Percentiles rank a stretch among this genome's conserved stretches.
Conservation (phyloP, 2,888 invertebrate species). For the Aphodius granarius region DNA sequence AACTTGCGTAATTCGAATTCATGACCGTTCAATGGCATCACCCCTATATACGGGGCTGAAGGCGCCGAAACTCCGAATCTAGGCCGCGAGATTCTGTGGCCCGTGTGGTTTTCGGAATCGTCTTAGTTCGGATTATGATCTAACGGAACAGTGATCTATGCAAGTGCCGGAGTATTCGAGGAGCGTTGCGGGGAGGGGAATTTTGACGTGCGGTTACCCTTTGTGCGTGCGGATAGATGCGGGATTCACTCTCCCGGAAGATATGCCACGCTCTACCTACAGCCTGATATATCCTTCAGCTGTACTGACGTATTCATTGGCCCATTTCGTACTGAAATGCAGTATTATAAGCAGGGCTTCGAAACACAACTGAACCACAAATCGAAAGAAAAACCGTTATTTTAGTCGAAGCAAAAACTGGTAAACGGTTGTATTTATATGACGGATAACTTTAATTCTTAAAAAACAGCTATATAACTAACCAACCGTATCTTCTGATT, state of each 20-base stretch:
- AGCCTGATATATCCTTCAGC: background rate
- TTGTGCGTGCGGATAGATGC: background rate
- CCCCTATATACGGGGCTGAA: background rate
- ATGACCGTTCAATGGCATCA: background rate
- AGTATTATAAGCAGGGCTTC: too few species aligned
- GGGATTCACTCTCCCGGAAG: background rate
- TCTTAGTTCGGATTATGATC: background rate
- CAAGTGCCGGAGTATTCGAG: background rate
- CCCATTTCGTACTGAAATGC: background rate
- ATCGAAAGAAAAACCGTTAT: too few species aligned
- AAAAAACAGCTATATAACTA: too few species aligned
- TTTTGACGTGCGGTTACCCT: background rate
- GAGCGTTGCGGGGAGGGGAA: too few species aligned
- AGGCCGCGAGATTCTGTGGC: background rate
- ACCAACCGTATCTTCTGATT: too few species aligned
- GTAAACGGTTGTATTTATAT: too few species aligned
- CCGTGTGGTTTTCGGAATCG: background rate
- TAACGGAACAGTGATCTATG: background rate
- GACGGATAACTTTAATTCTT: too few species aligned
- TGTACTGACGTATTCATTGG: background rate
- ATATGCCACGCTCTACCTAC: background rate
- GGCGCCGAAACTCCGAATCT: background rate
- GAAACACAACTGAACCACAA: too few species aligned
- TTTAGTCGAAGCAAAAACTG: too few species aligned
- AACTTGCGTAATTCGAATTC: background rate